phyloP scores from a whole-genome alignment of 2,797 vertebrate genomes.

The Notolabrus celidotus region DNA sequence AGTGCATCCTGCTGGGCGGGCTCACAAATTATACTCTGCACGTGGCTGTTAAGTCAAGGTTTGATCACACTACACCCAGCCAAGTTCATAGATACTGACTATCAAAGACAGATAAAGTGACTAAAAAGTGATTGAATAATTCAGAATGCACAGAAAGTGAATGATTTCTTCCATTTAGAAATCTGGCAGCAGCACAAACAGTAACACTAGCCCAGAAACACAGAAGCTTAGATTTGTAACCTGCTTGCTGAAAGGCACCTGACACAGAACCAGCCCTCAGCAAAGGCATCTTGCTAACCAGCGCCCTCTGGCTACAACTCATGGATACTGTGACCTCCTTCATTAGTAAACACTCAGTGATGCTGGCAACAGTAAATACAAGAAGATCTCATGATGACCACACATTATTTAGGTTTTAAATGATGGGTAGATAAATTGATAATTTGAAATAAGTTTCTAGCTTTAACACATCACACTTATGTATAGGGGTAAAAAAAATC shows the following conservation, averaged over 20 bases:
- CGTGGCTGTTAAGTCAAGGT: background rate
- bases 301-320: constrained; percentile 54
- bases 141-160: background rate
- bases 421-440: no score
- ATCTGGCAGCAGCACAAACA: background rate
- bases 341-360: background rate
- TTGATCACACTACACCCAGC: background rate
- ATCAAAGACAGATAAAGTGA: background rate
- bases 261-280: background rate
- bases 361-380: background rate
- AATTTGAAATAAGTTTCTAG: no score
- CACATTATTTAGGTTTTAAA: no score
- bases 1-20: constrained; percentile 9
- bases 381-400: no score
- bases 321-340: constrained; percentile 1
- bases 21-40: constrained; percentile 29
- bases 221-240: background rate
- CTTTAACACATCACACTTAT: no score
- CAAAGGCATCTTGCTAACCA: constrained; percentile 10
- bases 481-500: no score
- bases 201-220: no score
- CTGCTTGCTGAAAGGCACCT: background rate
- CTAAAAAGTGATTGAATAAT: background rate
- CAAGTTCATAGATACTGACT: background rate
- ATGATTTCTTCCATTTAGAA: background rate